Evolutionary conservation across 2,888 invertebrate genomes (phyloP).

Genomic region (Melieria picta): DNA sequence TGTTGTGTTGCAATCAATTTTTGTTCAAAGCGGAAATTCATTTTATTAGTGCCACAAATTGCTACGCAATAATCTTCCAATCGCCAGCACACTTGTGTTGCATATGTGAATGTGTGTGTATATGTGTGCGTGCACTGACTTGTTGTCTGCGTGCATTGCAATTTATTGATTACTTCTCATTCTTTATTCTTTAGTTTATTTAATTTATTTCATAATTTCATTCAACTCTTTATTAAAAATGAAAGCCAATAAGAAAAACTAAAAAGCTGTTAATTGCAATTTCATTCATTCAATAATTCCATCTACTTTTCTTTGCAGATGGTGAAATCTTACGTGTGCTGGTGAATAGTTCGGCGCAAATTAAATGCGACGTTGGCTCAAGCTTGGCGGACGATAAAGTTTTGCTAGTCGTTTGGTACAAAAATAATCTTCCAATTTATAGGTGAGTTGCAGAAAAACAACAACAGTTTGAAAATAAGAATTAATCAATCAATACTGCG

Average conservation of each 20-base stretch:
- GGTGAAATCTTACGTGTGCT: constrained; percentile 67
- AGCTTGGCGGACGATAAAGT: constrained; percentile 81
- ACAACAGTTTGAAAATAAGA: no score
- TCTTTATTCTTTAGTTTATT: background rate
- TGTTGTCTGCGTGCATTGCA: background rate
- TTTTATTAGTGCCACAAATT: background rate
- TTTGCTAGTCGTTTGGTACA: constrained; percentile 90
- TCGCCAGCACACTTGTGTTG: background rate
- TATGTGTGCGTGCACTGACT: background rate
- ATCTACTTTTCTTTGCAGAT: constrained; percentile 54
- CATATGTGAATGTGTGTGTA: background rate
- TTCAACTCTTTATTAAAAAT: no score
- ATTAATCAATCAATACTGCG: no score
- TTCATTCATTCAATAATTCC: no score
- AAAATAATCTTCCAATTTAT: constrained; percentile 89
- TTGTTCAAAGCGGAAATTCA: background rate
- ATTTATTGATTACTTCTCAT: background rate
- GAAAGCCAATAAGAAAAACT: no score
- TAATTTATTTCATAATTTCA: no score
- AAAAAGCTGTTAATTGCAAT: no score
- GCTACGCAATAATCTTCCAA: background rate
- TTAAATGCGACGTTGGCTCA: constrained; percentile 87
- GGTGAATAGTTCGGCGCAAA: constrained; percentile 80
- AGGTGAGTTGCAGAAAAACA: constrained; percentile 71
- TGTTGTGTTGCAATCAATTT: constrained; percentile 15